A percentile compares a stretch with the other conserved stretches of the same genome.
These are phyloP conservation scores for Stenurella melanura DNA, from an alignment of 2,888 invertebrate species.

Conservation along the genomic window DNA sequence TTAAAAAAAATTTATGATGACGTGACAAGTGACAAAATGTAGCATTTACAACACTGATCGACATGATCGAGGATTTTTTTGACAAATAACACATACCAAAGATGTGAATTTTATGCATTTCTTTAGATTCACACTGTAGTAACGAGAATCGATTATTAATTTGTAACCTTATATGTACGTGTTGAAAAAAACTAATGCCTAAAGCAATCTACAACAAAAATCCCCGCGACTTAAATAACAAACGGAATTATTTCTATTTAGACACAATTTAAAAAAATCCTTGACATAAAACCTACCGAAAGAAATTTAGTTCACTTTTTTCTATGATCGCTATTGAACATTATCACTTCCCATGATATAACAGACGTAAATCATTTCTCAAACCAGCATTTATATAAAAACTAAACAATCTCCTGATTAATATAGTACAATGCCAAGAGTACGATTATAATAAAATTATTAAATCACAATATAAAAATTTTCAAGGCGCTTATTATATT, in stretches of 20 bases:
- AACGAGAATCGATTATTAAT: too few species aligned
- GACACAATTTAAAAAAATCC: neutral
- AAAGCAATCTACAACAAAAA: neutral
- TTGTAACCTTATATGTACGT: too few species aligned
- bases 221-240: neutral
- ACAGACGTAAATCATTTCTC: neutral
- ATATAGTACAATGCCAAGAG: conserved; percentile 2
- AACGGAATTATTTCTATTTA: neutral
- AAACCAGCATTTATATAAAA: neutral
- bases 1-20: too few species aligned
- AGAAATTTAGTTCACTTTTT: neutral
- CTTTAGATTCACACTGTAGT: too few species aligned
- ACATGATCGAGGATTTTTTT: too few species aligned
- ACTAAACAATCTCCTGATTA: neutral
- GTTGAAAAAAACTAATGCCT: too few species aligned
- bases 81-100: too few species aligned
- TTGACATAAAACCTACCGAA: neutral
- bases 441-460: conserved; percentile 3
- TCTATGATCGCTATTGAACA: neutral
- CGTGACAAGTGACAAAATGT: too few species aligned
- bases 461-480: neutral
- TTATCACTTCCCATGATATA: neutral
- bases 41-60: too few species aligned
- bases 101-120: too few species aligned
- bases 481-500: neutral